These are phyloP conservation scores for Phenganax marumi DNA, from an alignment of 92 coral and sea anemone species.

Conservation along the genomic window DNA sequence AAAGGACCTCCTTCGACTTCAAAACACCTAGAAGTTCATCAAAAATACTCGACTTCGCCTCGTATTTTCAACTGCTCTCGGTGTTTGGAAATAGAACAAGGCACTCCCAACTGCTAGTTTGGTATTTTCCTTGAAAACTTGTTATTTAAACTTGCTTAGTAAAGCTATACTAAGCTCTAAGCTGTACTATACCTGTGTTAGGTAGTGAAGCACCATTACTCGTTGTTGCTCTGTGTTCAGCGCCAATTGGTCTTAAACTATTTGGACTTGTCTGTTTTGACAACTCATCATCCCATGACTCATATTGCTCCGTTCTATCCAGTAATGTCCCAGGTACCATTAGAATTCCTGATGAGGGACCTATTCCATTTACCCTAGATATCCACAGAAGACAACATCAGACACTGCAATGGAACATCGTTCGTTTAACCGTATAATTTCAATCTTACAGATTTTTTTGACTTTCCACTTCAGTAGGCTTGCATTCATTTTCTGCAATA, in stretches of 20 bases:
- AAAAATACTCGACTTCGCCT: too few species aligned
- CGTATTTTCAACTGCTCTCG: too few species aligned
- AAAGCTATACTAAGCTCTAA: too few species aligned
- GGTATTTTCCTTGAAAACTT: too few species aligned
- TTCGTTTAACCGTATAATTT: background rate
- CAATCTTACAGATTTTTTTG: constrained; percentile 5
- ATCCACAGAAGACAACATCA: background rate
- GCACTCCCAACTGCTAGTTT: too few species aligned
- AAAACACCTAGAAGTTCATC: too few species aligned
- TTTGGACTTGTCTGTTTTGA: background rate
- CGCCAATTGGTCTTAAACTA: constrained; percentile 40
- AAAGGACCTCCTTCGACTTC: too few species aligned
- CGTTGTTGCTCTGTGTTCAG: constrained; percentile 32
- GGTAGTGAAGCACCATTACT: background rate
- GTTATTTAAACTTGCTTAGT: too few species aligned
- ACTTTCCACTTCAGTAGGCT: background rate
- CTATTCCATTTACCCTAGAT: constrained; percentile 14
- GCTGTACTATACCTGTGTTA: constrained; percentile 1
- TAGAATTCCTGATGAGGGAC: constrained; percentile 10
- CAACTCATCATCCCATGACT: constrained; percentile 30
- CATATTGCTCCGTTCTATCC: constrained; percentile 13
- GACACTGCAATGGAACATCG: background rate
- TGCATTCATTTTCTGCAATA: constrained; percentile 9
- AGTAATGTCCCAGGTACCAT: background rate
- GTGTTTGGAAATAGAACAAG: too few species aligned